A percentile compares a stretch with the other conserved stretches of the same genome.
phyloP scores from a whole-genome alignment of 1,140 invertebrate species.

The Leptinotarsa undecemlineata region DNA sequence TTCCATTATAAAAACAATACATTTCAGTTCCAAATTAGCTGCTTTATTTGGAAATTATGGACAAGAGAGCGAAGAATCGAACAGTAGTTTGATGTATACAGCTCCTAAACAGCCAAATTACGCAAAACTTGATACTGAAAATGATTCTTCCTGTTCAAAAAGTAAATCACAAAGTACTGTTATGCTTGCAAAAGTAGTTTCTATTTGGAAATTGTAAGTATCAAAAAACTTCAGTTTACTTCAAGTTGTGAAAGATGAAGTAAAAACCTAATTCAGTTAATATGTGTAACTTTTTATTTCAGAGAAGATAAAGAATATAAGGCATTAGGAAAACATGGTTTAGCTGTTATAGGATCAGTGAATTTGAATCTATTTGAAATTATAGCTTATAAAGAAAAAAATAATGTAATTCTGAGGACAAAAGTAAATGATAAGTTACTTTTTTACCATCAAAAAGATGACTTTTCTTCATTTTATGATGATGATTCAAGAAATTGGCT shows the following conservation, averaged over 20 bases:
- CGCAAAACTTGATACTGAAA: slow-evolving; percentile 13
- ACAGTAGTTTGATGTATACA: slow-evolving; percentile 38
- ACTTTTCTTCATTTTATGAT: slow-evolving; percentile 41
- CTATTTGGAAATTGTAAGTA: slow-evolving; percentile 42
- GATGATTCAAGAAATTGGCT: slow-evolving; percentile 38
- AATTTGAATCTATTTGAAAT: slow-evolving; percentile 35
- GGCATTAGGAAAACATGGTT: slow-evolving; percentile 37
- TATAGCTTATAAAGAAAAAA: slow-evolving; percentile 43
- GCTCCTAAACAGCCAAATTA: slow-evolving; percentile 44
- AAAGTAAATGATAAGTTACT: slow-evolving; percentile 32
- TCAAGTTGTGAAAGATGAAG: too few species aligned
- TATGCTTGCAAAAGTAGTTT: slow-evolving; percentile 35
- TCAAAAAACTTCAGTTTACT: too few species aligned
- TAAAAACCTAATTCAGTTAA: neutral
- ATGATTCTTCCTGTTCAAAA: slow-evolving; percentile 25
- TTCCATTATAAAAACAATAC: neutral
- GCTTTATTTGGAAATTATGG: slow-evolving; percentile 35
- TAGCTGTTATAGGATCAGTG: slow-evolving; percentile 38
- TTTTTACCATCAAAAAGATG: slow-evolving; percentile 36
- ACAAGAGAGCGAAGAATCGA: slow-evolving; percentile 15
- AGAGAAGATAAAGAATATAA: slow-evolving; percentile 33
- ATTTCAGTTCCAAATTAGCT: slow-evolving; percentile 42
- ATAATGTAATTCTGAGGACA: slow-evolving; percentile 34
- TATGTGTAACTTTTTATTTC: slow-evolving; percentile 17
- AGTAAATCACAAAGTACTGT: slow-evolving; percentile 19